Conservation (phyloP, 2,888 invertebrate genomes). For the Agonopterix subpropinquella region DNA sequence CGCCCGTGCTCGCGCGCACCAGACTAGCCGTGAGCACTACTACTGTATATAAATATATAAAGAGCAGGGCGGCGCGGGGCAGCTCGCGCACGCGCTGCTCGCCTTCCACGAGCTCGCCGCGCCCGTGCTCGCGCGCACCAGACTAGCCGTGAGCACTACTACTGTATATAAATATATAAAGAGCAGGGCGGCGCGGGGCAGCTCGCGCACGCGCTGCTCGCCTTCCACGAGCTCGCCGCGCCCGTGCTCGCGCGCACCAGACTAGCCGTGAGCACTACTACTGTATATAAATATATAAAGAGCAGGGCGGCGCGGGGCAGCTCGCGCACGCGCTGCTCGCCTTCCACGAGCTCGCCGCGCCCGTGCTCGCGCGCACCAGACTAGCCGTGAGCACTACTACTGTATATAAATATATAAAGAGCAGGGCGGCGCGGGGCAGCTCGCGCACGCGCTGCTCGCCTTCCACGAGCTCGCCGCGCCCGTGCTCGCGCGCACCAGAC, state of each 20-base stretch:
- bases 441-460: slow-evolving; percentile 50
- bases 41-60: background rate
- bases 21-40: slow-evolving; percentile 29
- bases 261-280: slow-evolving; percentile 26
- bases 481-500: slow-evolving; percentile 28
- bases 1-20: slow-evolving; percentile 26
- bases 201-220: slow-evolving; percentile 48
- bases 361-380: slow-evolving; percentile 27
- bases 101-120: slow-evolving; percentile 52
- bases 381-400: slow-evolving; percentile 27
- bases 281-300: background rate
- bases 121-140: slow-evolving; percentile 25
- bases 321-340: slow-evolving; percentile 51
- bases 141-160: slow-evolving; percentile 29
- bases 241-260: slow-evolving; percentile 27
- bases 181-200: slow-evolving; percentile 41
- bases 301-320: slow-evolving; percentile 41
- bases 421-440: slow-evolving; percentile 42
- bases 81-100: slow-evolving; percentile 47
- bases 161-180: background rate
- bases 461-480: slow-evolving; percentile 48
- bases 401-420: background rate
- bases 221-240: slow-evolving; percentile 51
- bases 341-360: slow-evolving; percentile 48
- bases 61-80: slow-evolving; percentile 42